Base-by-base conservation (phyloP, 2,888 invertebrate species). In the Parochlus steinenii region DNA sequence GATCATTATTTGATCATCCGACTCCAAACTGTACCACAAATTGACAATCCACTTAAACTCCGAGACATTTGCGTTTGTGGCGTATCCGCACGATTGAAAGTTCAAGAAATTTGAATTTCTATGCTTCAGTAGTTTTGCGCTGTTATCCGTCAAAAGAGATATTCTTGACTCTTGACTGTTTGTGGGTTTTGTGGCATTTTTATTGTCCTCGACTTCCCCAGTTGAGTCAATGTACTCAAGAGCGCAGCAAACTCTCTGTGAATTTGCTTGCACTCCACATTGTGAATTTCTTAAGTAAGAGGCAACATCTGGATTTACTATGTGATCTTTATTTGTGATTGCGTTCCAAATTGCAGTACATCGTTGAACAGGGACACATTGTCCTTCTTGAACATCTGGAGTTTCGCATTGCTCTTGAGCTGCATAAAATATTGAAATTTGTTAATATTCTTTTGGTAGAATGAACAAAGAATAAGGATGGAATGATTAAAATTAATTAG, bases 401-500 rank as follows among this genome's bases (percentile, higher is more conserved):
- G 38, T 40, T n/a, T 24, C n/a, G 20, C 40, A 40, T 11, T 27
- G 30, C 4, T 29, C 18, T 15, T 16, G n/a, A 14, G 30, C 23
- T 29, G 20, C 4, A n/a, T n/a, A n/a, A n/a, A n/a, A n/a, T n/a
- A n/a, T n/a, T n/a, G n/a, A n/a, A 7, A 23, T 23, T n/a, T 8
- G 23, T n/a, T 10, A n/a, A n/a, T n/a, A n/a, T n/a, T n/a, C n/a
- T n/a, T n/a, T n/a, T n/a, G n/a, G n/a, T n/a, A n/a, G n/a, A n/a
- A n/a, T n/a, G n/a, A n/a, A n/a, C n/a, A n/a, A n/a, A n/a, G n/a
- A n/a, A n/a, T n/a, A n/a, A n/a, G n/a, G n/a, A n/a, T n/a, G n/a
- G n/a, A n/a, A n/a, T n/a, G n/a, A n/a, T n/a, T n/a, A n/a, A n/a
- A n/a, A n/a, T n/a, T n/a, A n/a, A n/a, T n/a, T n/a, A n/a, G n/a